Percentiles rank a stretch among this genome's conserved stretches.
Evolutionary conservation across 23 tunicate genomes (phyloP).

Genomic region (Ciona savignyi): DNA sequence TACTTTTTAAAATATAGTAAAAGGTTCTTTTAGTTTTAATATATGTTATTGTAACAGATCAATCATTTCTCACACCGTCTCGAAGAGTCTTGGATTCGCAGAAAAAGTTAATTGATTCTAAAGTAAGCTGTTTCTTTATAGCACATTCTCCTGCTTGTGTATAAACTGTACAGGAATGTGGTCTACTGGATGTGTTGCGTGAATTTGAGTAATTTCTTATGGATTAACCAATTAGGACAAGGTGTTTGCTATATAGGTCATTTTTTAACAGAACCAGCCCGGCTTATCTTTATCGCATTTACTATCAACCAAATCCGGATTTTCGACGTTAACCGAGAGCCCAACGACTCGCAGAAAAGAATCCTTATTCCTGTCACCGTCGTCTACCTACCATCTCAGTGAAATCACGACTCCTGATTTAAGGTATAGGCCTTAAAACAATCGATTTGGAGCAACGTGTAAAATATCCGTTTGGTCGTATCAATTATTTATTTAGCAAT

Average conservation of each 20-base stretch:
- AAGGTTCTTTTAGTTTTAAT: no score
- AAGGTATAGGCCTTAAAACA: neutral
- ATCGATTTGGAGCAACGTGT: neutral
- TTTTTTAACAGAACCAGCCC: constrained; percentile 23
- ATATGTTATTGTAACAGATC: neutral
- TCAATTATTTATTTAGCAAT: neutral
- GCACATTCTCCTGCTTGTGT: no score
- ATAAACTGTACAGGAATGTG: no score
- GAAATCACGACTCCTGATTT: neutral
- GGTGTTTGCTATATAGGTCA: no score
- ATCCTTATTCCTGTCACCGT: constrained; percentile 64
- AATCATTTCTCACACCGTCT: neutral
- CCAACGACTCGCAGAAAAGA: constrained; percentile 85
- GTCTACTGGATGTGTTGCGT: no score
- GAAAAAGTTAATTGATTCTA: neutral
- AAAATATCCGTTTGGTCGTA: neutral
- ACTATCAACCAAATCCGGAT: constrained; percentile 52
- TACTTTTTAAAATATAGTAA: no score
- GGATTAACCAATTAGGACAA: no score
- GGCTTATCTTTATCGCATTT: constrained; percentile 60
- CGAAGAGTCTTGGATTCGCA: neutral
- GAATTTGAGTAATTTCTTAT: no score
- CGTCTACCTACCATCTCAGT: constrained; percentile 22
- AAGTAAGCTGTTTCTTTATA: no score
- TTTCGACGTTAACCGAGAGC: constrained; percentile 68